phyloP scores from a whole-genome alignment of 2,888 invertebrate species.

The Dryobotodes eremita region DNA sequence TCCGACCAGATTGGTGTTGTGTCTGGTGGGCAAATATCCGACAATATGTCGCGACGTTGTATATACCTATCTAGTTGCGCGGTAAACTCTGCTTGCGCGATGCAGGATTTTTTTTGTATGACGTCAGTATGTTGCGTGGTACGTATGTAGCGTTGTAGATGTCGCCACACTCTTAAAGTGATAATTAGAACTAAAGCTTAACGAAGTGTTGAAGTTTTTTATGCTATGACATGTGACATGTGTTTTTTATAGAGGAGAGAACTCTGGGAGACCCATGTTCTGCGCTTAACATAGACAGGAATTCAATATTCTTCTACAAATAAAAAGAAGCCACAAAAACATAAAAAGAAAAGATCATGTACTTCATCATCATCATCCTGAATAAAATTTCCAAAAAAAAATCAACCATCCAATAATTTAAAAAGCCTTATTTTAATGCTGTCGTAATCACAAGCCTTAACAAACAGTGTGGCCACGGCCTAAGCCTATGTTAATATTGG shows the following conservation, averaged over 20 bases:
- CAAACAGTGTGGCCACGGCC: slow-evolving; percentile 10
- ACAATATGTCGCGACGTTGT: too few relatives aligned
- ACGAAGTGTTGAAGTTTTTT: neutral
- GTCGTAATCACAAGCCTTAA: neutral
- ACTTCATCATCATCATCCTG: too few relatives aligned
- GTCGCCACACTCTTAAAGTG: too few relatives aligned
- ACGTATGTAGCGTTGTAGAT: too few relatives aligned
- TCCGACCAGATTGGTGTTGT: too few relatives aligned
- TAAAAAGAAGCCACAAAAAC: neutral
- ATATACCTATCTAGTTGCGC: too few relatives aligned
- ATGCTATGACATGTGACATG: neutral
- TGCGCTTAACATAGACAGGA: neutral
- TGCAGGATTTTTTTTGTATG: too few relatives aligned
- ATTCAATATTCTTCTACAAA: neutral
- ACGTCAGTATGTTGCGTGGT: too few relatives aligned
- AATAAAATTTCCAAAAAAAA: neutral
- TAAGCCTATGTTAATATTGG: slow-evolving; percentile 48
- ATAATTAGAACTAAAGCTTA: neutral
- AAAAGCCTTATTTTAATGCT: neutral
- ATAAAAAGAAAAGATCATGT: too few relatives aligned
- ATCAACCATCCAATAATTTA: neutral
- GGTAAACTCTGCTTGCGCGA: too few relatives aligned
- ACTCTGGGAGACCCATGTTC: neutral
- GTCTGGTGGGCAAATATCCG: too few relatives aligned
- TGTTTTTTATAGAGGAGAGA: too few relatives aligned